A percentile compares a stretch with the other conserved stretches of the same genome.
These are phyloP conservation scores for Xestia ashworthii DNA, from an alignment of 2,888 invertebrate genomes.

Conservation along the genomic window DNA sequence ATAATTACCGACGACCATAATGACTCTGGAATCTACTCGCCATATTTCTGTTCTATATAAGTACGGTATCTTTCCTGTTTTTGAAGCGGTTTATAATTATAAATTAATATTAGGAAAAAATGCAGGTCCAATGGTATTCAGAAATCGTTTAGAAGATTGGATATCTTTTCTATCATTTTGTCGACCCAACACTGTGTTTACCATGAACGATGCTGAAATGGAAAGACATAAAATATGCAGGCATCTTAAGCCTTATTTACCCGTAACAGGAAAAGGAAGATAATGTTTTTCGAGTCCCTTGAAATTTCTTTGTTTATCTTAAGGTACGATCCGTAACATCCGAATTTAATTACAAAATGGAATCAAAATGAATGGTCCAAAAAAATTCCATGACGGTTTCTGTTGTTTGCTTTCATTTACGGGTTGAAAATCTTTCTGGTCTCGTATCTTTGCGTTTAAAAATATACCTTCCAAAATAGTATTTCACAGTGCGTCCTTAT, in stretches of 20 bases:
- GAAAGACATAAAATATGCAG: constrained; percentile 29
- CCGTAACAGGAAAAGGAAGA: constrained; percentile 26
- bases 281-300: constrained; percentile 23
- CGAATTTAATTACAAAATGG: constrained; percentile 42
- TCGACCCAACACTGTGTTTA: neutral
- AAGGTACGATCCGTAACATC: constrained; percentile 36
- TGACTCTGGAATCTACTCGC: constrained; percentile 37
- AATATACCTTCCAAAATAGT: constrained; percentile 50
- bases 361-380: constrained; percentile 18
- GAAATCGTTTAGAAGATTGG: constrained; percentile 37
- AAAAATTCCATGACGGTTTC: constrained; percentile 12
- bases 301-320: constrained; percentile 48
- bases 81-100: constrained; percentile 10
- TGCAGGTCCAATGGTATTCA: constrained; percentile 23
- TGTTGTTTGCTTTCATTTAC: constrained; percentile 8
- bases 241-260: constrained; percentile 35
- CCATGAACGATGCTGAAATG: constrained; percentile 29
- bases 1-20: constrained; percentile 52
- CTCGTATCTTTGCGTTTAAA: constrained; percentile 25
- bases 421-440: constrained; percentile 16
- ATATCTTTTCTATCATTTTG: constrained; percentile 31
- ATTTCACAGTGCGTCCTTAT: constrained; percentile 79
- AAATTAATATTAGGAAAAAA: constrained; percentile 34
- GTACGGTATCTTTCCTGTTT: constrained; percentile 12
- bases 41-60: constrained; percentile 30